Conservation (phyloP, 2,113 vertebrate species). For the Micromys minutus region DNA sequence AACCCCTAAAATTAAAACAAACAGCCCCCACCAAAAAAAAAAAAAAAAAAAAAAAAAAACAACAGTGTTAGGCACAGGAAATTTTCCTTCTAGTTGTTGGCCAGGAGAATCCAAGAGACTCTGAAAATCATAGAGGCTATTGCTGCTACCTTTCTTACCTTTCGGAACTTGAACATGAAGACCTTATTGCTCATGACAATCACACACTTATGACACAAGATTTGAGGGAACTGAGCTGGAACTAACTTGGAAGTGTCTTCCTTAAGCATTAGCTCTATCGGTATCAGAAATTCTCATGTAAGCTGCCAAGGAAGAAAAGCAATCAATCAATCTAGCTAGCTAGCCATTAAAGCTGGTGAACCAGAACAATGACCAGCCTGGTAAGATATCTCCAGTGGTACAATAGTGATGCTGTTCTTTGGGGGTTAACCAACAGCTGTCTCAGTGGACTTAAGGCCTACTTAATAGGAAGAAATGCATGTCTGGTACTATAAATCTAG, state of each 20-base stretch:
- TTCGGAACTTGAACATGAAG: background rate
- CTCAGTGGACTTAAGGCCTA: background rate
- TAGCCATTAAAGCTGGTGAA: background rate
- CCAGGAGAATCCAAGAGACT: background rate
- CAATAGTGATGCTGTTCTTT: background rate
- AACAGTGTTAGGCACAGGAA: background rate
- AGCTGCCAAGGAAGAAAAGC: background rate
- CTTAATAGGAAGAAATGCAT: background rate
- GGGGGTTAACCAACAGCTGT: background rate
- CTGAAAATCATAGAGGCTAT: background rate
- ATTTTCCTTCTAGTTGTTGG: background rate
- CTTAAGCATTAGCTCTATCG: background rate
- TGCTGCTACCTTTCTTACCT: background rate
- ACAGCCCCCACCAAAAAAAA: too few relatives aligned
- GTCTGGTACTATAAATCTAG: background rate
- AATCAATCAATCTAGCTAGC: background rate
- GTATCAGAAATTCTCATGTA: background rate
- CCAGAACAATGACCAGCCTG: background rate
- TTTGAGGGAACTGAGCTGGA: background rate
- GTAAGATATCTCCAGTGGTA: background rate
- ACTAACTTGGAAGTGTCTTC: background rate
- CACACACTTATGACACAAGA: background rate
- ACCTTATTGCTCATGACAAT: background rate
- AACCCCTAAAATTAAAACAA: too few relatives aligned
- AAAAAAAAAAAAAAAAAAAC: background rate